phyloP scores from a whole-genome alignment of 2,113 vertebrate genomes.

The Ceratotherium simum region DNA sequence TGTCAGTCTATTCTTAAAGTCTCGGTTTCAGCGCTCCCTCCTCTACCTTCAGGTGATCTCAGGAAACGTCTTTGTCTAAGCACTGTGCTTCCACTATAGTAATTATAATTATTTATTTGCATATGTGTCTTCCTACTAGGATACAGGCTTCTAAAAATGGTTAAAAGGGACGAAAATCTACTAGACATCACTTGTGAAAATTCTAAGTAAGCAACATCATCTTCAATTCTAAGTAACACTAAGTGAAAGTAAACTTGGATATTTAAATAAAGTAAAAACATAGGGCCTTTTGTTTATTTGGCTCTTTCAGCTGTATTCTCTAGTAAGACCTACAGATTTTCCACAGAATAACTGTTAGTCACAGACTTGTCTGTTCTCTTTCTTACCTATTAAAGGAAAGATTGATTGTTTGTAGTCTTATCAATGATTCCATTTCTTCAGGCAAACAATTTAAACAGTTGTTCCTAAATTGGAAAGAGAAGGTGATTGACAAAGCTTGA shows the following conservation, averaged over 20 bases:
- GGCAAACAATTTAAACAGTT: conserved; percentile 94
- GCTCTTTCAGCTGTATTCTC: conserved; percentile 4
- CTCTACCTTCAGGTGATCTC: background rate
- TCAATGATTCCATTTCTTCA: conserved; percentile 90
- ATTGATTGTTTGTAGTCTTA: conserved; percentile 90
- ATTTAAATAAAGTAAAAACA: conserved; percentile 8
- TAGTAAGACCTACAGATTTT: background rate
- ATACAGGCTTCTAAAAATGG: background rate
- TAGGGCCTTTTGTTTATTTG: background rate
- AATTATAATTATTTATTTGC: background rate
- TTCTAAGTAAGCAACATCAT: background rate
- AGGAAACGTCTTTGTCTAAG: background rate
- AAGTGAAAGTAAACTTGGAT: conserved; percentile 26
- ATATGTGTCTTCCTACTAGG: background rate
- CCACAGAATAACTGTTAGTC: background rate
- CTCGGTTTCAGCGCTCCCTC: background rate
- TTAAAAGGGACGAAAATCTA: background rate
- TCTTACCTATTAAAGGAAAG: conserved; percentile 95
- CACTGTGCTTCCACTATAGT: background rate
- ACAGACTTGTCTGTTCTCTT: background rate
- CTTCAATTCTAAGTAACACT: conserved; percentile 31
- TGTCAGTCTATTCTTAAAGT: background rate
- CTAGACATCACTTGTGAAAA: conserved; percentile 16
- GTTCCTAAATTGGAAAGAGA: conserved; percentile 89
- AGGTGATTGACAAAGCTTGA: conserved; percentile 50